Base-by-base conservation (phyloP, 2,113 vertebrate species). In the Macquaria australasica region DNA sequence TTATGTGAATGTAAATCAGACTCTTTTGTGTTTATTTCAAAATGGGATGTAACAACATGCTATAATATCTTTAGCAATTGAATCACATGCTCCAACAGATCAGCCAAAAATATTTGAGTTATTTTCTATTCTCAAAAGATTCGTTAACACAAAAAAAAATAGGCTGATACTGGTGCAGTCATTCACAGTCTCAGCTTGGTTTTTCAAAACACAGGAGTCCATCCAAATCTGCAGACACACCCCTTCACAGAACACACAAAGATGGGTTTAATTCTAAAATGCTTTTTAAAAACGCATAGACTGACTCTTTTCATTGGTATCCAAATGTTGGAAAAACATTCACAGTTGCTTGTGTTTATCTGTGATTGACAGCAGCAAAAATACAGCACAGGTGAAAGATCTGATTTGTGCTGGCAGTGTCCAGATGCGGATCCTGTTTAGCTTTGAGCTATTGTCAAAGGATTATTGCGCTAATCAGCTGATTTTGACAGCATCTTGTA, bases 361-460 rank as follows among this genome's bases (percentile, higher is more conserved):
- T 76, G 31, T 64, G 14, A 41, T 1, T 81, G 60, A 66, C 66
- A 56, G 53, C 48, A 48, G 37, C 21, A 45, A 1, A 75, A 66
- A 37, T n/a, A 43, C 37, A 12, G 53, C 9, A 12, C 1, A 41
- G 2, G 6, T 43, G 41, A 75, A 63, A 14, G 62, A 63, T 48
- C 6, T n/a, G 43, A 45, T 8, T 3, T n/a, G 11, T 16, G 43
- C 43, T 60, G 14, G 25, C n/a, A 53, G 31, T 34, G 58, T 75
- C 72, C 56, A 69, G 21, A 45, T 41, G 59, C 20, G 28, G 63
- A 62, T 79, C 62, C 8, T 60, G 34, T 67, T 43, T 72, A 60
- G n/a, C 58, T 72, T 25, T n/a, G 43, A 78, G 83, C 41, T 39
- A 48, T 82, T 71, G 43, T 78, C 39, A 68, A 50, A 69, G 69